phyloP scores from a whole-genome alignment of 2,113 vertebrate species.

The Hystrix brachyura region DNA sequence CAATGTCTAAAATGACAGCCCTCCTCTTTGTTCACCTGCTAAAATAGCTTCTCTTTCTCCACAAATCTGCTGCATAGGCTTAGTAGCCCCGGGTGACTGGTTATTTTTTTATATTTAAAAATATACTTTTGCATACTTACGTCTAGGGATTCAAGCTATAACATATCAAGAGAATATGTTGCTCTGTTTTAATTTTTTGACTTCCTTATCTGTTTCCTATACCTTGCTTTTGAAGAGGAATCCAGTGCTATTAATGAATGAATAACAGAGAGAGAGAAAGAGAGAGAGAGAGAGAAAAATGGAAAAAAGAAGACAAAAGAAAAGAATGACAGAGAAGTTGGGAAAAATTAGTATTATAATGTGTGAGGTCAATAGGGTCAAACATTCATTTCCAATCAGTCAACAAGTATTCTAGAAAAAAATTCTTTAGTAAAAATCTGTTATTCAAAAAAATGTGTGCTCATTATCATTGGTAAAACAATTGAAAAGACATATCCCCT shows the following conservation, averaged over 20 bases:
- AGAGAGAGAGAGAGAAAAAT: neutral
- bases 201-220: neutral
- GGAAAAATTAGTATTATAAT: neutral
- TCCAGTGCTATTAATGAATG: neutral
- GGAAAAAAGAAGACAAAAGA: neutral
- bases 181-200: neutral
- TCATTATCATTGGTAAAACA: neutral
- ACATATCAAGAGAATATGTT: neutral
- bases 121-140: neutral
- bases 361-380: neutral
- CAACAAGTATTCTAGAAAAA: constrained; percentile 1
- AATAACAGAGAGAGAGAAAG: neutral
- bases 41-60: neutral
- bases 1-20: neutral
- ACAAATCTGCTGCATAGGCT: neutral
- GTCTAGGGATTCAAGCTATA: neutral
- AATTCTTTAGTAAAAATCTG: neutral
- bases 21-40: neutral
- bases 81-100: neutral
- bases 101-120: neutral
- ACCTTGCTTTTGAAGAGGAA: neutral
- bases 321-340: neutral
- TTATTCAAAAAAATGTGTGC: neutral
- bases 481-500: neutral
- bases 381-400: neutral